Percentiles rank a stretch among this genome's conserved stretches.
phyloP scores from a whole-genome alignment of 2,113 vertebrate species.

The Spermophilus dauricus region DNA sequence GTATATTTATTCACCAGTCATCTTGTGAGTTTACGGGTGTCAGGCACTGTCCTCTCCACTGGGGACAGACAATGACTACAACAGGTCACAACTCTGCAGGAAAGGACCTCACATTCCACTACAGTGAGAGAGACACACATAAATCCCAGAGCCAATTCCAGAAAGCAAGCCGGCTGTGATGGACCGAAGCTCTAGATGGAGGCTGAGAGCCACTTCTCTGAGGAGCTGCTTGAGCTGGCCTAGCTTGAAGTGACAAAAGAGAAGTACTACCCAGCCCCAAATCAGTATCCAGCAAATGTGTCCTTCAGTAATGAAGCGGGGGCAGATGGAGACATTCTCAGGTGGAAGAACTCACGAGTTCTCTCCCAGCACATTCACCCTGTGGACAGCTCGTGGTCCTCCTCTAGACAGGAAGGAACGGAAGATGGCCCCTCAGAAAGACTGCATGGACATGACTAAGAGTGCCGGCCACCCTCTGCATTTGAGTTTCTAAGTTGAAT shows the following conservation, averaged over 20 bases:
- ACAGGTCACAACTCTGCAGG: background rate
- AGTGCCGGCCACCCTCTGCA: background rate
- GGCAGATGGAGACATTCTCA: background rate
- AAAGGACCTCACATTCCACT: background rate
- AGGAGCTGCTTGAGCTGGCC: background rate
- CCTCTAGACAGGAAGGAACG: background rate
- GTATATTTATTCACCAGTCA: background rate
- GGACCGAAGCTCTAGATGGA: background rate
- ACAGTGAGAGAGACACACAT: background rate
- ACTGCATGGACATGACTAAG: background rate
- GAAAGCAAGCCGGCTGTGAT: too few relatives aligned
- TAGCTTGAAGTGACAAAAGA: background rate
- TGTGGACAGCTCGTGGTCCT: too few relatives aligned
- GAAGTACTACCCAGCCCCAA: background rate
- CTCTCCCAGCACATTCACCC: too few relatives aligned
- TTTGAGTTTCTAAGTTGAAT: background rate
- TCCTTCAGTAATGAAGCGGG: background rate
- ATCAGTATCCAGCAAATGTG: background rate
- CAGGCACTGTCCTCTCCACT: too few relatives aligned
- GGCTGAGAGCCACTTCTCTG: background rate
- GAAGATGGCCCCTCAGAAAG: background rate
- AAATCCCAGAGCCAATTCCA: background rate
- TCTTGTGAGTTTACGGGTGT: too few relatives aligned
- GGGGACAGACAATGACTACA: too few relatives aligned
- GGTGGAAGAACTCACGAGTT: background rate